Evolutionary conservation across 2,113 vertebrate genomes (phyloP).

Genomic region (Varanus komodoensis): DNA sequence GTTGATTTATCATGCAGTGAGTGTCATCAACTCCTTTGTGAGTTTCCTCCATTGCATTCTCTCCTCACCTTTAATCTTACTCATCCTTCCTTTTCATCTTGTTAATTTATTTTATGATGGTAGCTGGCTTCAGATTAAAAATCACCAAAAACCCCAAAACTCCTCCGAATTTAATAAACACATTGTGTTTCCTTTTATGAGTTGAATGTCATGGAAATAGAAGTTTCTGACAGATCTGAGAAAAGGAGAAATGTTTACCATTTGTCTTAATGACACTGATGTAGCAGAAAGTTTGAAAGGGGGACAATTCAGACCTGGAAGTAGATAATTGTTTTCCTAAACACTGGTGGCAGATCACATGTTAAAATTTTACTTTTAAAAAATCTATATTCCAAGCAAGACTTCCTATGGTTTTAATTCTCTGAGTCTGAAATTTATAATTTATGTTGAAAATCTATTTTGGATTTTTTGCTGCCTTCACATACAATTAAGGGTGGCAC

Average conservation of each 20-base stretch:
- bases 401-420: background rate
- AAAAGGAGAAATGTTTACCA: constrained; percentile 20
- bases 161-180: constrained; percentile 49
- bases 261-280: constrained; percentile 37
- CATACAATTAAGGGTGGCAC: background rate
- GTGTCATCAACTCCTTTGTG: background rate
- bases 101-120: constrained; percentile 44
- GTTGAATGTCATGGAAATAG: constrained; percentile 60
- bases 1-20: constrained; percentile 32
- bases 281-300: background rate
- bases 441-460: background rate
- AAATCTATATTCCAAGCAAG: background rate
- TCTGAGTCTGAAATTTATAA: background rate
- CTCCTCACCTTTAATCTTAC: constrained; percentile 26
- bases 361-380: background rate
- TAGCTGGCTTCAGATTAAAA: constrained; percentile 37
- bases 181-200: constrained; percentile 40
- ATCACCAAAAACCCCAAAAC: constrained; percentile 35
- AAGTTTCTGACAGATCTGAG: constrained; percentile 26
- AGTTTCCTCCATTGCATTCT: constrained; percentile 15
- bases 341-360: background rate
- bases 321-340: constrained; percentile 38
- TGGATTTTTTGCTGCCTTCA: background rate
- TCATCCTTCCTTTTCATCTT: background rate
- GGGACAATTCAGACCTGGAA: background rate